Evolutionary conservation across 2,888 invertebrate species (phyloP), one percentile per base, ranked within the genome.

Genomic region (Aporophyla nigra): DNA sequence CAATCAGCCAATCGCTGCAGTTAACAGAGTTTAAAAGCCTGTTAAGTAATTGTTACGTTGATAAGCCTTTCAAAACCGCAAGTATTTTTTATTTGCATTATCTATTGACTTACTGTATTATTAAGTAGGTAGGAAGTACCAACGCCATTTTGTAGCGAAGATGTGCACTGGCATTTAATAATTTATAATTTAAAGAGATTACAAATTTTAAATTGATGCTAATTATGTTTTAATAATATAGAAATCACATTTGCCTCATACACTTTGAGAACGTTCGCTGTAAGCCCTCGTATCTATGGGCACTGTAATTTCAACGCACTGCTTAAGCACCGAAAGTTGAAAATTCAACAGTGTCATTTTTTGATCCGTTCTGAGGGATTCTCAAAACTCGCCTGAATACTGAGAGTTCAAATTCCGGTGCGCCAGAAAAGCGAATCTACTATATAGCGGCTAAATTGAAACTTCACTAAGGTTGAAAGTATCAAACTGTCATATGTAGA

Each of bases 51-150:
- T 62, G 43, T 51, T 12, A 12, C 4, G 27, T 43, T 40, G 16
- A 40, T 53, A 33, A 67, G 6, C 78, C 6, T 40, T 62, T 56
- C 33, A 12, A 58, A 40, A 59, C 21, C 7, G 3, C 2, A 24
- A 40, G 0, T 7, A 0, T 40, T 40, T 49, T 73, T 59, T 2
- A 24, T 63, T 70, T n/a, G 21, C 24, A 46, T 54, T 54, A 54
- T 5, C 1, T 66, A 14, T 19, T 68, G 6, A 9, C 51, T 71
- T 19, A 46, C 10, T 49, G 51, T 49, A 40, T 53, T 33, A 72
- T 72, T 80, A 73, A 78, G 78, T 78, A 80, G 58, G 6, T 58
- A 33, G 14, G 6, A 61, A 33, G 33, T 43, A 43, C 33, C 19
- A 4, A 19, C 51, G 16, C 49, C 49, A 77, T 53, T 10, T 79